These are phyloP conservation scores for Cylindroiulus punctatus DNA, from an alignment of 2,888 invertebrate genomes.

Conservation along the genomic window DNA sequence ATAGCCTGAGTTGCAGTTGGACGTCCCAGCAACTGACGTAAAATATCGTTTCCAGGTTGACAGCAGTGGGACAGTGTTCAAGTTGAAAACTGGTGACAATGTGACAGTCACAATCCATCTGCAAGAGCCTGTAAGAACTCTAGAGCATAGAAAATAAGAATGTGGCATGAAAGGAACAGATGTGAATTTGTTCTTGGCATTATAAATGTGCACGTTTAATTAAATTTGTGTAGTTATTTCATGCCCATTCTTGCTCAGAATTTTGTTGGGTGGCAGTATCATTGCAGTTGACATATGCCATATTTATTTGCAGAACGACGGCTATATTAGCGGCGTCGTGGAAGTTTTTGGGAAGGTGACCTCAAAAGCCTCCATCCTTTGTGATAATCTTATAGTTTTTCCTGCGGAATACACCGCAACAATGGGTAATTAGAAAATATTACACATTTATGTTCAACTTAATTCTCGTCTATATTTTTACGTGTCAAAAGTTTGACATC, in stretches of 20 bases:
- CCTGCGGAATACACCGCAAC: slow-evolving; percentile 53
- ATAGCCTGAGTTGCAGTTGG: not conserved
- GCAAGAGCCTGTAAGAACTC: slow-evolving; percentile 56
- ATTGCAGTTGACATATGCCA: too few species aligned
- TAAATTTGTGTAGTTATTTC: not conserved
- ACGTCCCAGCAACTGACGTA: not conserved
- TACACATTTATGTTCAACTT: too few species aligned
- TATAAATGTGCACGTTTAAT: too few species aligned
- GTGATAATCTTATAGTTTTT: slow-evolving; percentile 53
- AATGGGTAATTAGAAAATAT: slow-evolving; percentile 50
- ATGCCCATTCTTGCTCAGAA: too few species aligned
- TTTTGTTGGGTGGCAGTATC: too few species aligned
- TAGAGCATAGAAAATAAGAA: not conserved
- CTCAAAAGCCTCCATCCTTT: slow-evolving; percentile 42
- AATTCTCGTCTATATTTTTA: not conserved
- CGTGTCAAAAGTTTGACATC: not conserved
- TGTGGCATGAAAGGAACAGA: too few species aligned
- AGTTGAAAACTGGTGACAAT: slow-evolving; percentile 56
- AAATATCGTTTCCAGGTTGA: slow-evolving; percentile 46
- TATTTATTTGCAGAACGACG: slow-evolving; percentile 54
- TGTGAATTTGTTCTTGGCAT: too few species aligned
- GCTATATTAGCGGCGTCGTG: slow-evolving; percentile 54
- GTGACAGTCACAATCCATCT: slow-evolving; percentile 47
- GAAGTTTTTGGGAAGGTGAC: slow-evolving; percentile 57
- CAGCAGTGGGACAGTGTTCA: slow-evolving; percentile 54